Evolutionary conservation across 2,113 vertebrate species (phyloP).

Genomic region (Pelvicachromis taeniatus): DNA sequence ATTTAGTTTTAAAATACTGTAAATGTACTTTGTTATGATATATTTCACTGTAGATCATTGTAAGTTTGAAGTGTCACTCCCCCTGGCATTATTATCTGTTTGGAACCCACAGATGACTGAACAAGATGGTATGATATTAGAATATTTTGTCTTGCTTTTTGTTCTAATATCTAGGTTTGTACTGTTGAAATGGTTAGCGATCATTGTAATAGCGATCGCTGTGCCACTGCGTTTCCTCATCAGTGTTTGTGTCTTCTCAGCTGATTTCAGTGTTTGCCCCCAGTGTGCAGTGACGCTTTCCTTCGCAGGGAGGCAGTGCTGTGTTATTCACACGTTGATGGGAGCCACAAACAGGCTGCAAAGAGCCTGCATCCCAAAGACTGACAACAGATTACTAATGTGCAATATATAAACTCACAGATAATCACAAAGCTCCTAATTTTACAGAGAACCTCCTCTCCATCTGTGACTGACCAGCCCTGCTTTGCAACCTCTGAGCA

Average conservation of each 20-base stretch:
- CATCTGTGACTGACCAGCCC: constrained; percentile 5
- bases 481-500: background rate
- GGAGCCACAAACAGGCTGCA: background rate
- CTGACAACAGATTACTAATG: constrained; percentile 25
- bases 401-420: constrained; percentile 10
- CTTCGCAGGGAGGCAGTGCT: constrained; percentile 72
- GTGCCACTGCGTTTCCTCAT: background rate
- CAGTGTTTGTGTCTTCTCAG: background rate
- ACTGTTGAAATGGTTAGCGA: background rate
- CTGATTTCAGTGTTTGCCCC: background rate
- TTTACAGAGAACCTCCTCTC: constrained; percentile 23
- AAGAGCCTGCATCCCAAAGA: background rate
- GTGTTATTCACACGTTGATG: constrained; percentile 43
- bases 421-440: constrained; percentile 13
- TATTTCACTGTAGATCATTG: background rate
- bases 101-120: background rate
- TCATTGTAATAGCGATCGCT: background rate
- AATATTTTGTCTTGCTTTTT: background rate
- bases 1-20: background rate
- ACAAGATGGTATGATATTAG: background rate
- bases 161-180: background rate
- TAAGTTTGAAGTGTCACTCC: background rate
- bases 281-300: constrained; percentile 52
- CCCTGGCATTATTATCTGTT: background rate
- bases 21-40: rapidly evolving